Base-by-base conservation (phyloP, 2,113 vertebrate genomes). In the Todiramphus chloris region DNA sequence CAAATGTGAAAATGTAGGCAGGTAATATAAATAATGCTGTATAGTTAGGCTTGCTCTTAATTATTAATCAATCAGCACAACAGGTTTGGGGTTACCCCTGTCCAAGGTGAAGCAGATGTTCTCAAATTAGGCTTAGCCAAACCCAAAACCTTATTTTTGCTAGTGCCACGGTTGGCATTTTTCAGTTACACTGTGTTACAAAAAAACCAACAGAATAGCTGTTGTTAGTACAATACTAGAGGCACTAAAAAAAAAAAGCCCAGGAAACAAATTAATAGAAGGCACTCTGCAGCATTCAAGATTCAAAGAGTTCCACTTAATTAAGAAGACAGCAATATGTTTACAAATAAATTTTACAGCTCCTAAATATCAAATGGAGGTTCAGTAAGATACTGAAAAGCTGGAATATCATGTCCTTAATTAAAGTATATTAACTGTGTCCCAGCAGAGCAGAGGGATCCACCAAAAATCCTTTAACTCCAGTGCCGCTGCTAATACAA, bases 1-100 rank as follows among this genome's bases (percentile, higher is more conserved):
- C 85, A 96, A 91, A 87, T 37, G 83, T 30, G 60, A 95, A 96
- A 90, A 78, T 92, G 93, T 35, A 79, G 59, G 56, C 55, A 91
- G 64, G 35, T 56, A 73, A 74, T 59, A 93, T 15, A 83, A 80
- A 51, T 63, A 90, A 70, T 50, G 13, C 19, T 86, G 77, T 2
- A 83, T 28, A 83, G 46, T 84, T 88, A 90, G 27, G 25, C 33
- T 67, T 81, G 73, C 12, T 73, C 24, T 68, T 69, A 89, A 83
- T 8, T 2, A 79, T 51, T 48, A 91, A 91, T 6, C 31, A 78
- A 78, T 23, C 51, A 76, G 21, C 13, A 83, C 28, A 87, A 63
- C 50, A 53, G 51, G 25, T 53, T 53, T 53, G 35, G 24, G 35
- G 24, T 62, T 41, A 27, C 30, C 35, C 23, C 23, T 12, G 41